Percentiles rank a stretch among this genome's conserved stretches.
Evolutionary conservation across 2,888 invertebrate species (phyloP).

Genomic region (Smittia aterrima): DNA sequence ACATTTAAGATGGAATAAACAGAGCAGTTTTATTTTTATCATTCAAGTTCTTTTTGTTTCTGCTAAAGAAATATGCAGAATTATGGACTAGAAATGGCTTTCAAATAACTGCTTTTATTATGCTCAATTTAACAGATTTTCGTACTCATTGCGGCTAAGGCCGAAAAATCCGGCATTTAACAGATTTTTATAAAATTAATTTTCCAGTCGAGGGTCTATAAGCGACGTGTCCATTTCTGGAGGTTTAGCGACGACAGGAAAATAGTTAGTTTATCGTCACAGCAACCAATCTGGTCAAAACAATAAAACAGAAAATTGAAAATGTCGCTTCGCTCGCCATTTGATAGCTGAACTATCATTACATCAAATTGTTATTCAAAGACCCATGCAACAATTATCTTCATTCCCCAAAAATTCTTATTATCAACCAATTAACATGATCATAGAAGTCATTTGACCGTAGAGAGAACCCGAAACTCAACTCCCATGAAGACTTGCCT

Average conservation of each 20-base stretch:
- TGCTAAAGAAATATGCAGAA: constrained; percentile 8
- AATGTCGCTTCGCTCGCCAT: constrained; percentile 34
- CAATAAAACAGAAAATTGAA: constrained; percentile 15
- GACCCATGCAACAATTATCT: constrained; percentile 9
- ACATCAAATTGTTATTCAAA: constrained; percentile 32
- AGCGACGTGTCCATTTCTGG: not conserved
- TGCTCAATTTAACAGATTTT: constrained; percentile 39
- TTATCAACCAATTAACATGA: constrained; percentile 41
- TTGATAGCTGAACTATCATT: constrained; percentile 21
- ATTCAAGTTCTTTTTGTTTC: constrained; percentile 10
- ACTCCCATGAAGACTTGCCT: constrained; percentile 19
- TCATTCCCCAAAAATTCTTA: not conserved
- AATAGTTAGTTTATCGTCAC: constrained; percentile 31
- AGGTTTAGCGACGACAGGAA: not conserved
- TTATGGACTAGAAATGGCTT: constrained; percentile 36
- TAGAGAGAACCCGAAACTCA: not conserved
- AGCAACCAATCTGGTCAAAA: constrained; percentile 27
- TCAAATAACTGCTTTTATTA: constrained; percentile 39
- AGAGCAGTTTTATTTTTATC: constrained; percentile 34
- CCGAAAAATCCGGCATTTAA: not conserved
- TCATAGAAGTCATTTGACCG: constrained; percentile 13
- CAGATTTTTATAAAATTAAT: not conserved
- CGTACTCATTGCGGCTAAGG: not conserved
- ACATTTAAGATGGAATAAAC: constrained; percentile 40
- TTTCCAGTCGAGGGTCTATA: too few relatives aligned